These are phyloP conservation scores for Caranx ignobilis DNA, from an alignment of 2,113 vertebrate genomes.

Conservation along the genomic window DNA sequence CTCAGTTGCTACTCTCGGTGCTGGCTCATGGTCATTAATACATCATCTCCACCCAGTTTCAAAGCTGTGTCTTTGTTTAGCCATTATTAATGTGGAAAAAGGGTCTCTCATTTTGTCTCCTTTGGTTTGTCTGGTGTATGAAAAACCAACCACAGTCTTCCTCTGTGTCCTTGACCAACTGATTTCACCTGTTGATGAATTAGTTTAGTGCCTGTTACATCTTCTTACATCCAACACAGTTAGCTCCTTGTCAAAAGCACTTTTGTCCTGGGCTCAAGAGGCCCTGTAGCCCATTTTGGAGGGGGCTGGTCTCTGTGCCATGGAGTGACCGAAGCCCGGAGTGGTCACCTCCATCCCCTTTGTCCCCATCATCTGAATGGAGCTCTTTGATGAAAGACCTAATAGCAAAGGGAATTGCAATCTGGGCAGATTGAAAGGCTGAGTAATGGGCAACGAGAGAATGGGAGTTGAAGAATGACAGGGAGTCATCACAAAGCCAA, in stretches of 20 bases:
- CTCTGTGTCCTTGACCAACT: constrained; percentile 35
- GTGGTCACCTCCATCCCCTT: constrained; percentile 82
- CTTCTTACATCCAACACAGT: constrained; percentile 62
- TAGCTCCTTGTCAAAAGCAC: constrained; percentile 75
- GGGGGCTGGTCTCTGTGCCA: constrained; percentile 64
- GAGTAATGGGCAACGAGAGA: constrained; percentile 16
- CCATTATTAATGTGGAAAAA: constrained; percentile 19
- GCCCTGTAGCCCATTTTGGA: constrained; percentile 59
- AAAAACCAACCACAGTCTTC: constrained; percentile 11
- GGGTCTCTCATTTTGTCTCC: constrained; percentile 21
- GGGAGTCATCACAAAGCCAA: constrained; percentile 31
- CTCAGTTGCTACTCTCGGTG: constrained; percentile 55
- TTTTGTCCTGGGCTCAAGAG: constrained; percentile 71
- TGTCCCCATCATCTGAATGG: constrained; percentile 81
- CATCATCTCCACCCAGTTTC: constrained; percentile 15
- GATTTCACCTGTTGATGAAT: constrained; percentile 58
- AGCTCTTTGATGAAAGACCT: constrained; percentile 79
- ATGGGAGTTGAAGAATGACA: constrained; percentile 34
- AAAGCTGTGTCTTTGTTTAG: constrained; percentile 2
- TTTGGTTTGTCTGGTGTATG: constrained; percentile 31
- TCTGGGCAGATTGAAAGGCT: constrained; percentile 53
- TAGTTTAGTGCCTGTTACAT: constrained; percentile 52
- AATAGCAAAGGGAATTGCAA: constrained; percentile 64
- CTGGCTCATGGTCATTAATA: constrained; percentile 72
- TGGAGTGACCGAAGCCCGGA: constrained; percentile 67